phyloP scores from a whole-genome alignment of 2,888 invertebrate species.

The Tachina grossa region DNA sequence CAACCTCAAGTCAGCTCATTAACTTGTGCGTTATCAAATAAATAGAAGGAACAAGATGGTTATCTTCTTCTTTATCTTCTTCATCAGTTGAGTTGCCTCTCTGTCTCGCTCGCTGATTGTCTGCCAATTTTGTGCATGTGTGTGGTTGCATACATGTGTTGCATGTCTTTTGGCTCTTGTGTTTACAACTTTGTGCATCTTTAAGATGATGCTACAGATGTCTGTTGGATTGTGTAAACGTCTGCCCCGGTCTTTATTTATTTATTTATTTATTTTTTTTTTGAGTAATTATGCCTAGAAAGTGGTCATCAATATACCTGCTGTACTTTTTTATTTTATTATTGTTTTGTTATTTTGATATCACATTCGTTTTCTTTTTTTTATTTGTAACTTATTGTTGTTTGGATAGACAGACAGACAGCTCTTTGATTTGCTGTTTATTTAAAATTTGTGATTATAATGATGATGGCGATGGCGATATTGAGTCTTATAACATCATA shows the following conservation, averaged over 20 bases:
- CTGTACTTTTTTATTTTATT: background rate
- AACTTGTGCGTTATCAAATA: constrained; percentile 30
- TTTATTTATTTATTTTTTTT: background rate
- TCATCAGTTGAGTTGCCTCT: constrained; percentile 27
- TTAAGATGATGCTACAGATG: constrained; percentile 54
- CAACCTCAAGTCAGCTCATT: constrained; percentile 27
- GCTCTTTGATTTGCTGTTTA: background rate
- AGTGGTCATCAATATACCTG: constrained; percentile 41
- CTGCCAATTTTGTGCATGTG: background rate
- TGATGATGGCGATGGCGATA: background rate
- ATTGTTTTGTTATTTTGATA: background rate
- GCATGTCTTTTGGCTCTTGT: constrained; percentile 5
- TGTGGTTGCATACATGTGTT: background rate
- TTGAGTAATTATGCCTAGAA: constrained; percentile 58
- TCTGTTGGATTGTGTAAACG: background rate
- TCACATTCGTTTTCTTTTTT: constrained; percentile 12
- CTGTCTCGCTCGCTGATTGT: background rate
- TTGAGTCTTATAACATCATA: constrained; percentile 56
- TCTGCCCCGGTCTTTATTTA: background rate
- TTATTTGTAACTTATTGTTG: constrained; percentile 32
- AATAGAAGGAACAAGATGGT: constrained; percentile 28
- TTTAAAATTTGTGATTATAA: constrained; percentile 18
- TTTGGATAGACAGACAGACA: background rate
- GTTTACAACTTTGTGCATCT: background rate
- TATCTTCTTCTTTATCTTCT: constrained; percentile 54